phyloP scores from a whole-genome alignment of 2,888 invertebrate genomes.

The Drosophila tanythrix region DNA sequence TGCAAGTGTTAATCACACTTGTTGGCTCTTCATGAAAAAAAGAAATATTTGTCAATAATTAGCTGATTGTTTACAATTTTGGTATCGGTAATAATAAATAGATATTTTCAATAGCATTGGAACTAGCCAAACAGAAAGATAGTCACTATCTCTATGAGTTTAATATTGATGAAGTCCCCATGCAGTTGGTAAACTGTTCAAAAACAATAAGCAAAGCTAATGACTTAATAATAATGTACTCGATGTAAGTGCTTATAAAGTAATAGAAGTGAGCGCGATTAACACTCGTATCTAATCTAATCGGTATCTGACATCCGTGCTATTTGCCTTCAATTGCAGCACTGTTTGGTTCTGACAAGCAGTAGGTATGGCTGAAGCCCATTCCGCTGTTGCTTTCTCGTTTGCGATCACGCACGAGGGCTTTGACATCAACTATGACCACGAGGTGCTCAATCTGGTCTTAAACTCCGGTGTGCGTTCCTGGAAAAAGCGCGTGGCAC shows the following conservation, averaged over 20 bases:
- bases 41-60: background rate
- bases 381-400: slow-evolving; percentile 98
- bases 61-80: background rate
- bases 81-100: background rate
- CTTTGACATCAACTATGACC: slow-evolving; percentile 98
- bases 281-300: slow-evolving; percentile 38
- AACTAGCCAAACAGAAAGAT: background rate
- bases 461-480: slow-evolving; percentile 97
- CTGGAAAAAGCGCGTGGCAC: slow-evolving; percentile 96
- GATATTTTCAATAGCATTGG: background rate
- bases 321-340: slow-evolving; percentile 31
- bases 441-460: slow-evolving; percentile 97
- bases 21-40: background rate
- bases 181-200: slow-evolving; percentile 15
- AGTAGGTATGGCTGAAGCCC: slow-evolving; percentile 96
- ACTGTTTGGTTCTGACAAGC: slow-evolving; percentile 9
- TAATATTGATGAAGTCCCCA: slow-evolving; percentile 17
- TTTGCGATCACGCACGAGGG: slow-evolving; percentile 99
- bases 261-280: slow-evolving; percentile 12
- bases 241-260: slow-evolving; percentile 8
- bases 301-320: slow-evolving; percentile 8
- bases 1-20: background rate
- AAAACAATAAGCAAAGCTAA: slow-evolving; percentile 37
- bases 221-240: slow-evolving; percentile 38
- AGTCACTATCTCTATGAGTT: slow-evolving; percentile 5